phyloP scores from a whole-genome alignment of 2,888 invertebrate genomes.

The Tromatobia lineatoria region DNA sequence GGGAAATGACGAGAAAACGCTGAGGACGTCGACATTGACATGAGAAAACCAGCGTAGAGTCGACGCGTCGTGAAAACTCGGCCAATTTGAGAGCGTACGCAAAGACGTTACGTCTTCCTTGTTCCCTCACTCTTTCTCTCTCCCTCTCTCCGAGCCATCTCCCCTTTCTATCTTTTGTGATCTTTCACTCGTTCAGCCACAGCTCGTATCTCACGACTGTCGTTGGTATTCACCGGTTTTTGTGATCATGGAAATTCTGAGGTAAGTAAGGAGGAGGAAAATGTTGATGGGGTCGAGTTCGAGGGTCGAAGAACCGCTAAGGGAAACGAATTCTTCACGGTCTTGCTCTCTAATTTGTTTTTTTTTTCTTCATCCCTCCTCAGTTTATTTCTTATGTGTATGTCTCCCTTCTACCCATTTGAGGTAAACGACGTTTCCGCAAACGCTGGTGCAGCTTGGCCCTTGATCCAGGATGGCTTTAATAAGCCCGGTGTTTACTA shows the following conservation, averaged over 20 bases:
- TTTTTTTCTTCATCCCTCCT: conserved; percentile 25
- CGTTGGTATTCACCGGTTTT: conserved; percentile 59
- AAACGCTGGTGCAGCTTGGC: conserved; percentile 4
- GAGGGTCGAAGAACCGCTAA: conserved; percentile 37
- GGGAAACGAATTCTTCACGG: conserved; percentile 35
- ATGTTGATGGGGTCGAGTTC: conserved; percentile 18
- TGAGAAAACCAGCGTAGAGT: conserved; percentile 64
- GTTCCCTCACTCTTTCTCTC: conserved; percentile 16
- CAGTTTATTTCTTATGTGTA: conserved; percentile 8
- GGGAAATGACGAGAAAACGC: conserved; percentile 20
- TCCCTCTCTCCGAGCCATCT: not conserved
- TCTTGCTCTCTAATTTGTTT: conserved; percentile 54
- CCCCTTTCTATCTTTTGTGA: conserved; percentile 7
- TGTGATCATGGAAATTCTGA: conserved; percentile 61
- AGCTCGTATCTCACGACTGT: conserved; percentile 35
- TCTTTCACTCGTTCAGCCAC: conserved; percentile 26
- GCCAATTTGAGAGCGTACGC: conserved; percentile 59
- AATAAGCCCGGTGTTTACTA: conserved; percentile 28
- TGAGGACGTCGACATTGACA: not conserved
- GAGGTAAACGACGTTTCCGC: conserved; percentile 22
- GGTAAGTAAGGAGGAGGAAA: conserved; percentile 26
- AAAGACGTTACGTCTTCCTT: conserved; percentile 41
- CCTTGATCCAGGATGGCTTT: conserved; percentile 44
- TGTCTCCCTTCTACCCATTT: not conserved
- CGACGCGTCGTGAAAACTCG: conserved; percentile 53